Conservation (phyloP, 2,888 invertebrate species). For the Phanerotoma sp. region DNA sequence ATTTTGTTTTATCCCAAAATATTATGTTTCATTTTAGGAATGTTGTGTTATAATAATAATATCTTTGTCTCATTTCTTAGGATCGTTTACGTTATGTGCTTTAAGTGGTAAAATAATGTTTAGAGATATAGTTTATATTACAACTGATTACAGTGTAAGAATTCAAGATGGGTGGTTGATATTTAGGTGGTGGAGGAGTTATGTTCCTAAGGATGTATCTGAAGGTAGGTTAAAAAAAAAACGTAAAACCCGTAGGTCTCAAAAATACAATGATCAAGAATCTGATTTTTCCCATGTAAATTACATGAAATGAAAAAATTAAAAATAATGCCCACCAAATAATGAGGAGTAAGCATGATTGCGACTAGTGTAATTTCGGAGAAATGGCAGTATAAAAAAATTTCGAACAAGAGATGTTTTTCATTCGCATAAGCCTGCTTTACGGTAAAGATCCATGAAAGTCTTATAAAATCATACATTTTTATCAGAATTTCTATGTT, state of each 20-base stretch:
- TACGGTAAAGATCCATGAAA: too few relatives aligned
- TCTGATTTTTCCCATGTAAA: too few relatives aligned
- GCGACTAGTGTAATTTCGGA: too few relatives aligned
- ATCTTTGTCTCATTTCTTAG: constrained; percentile 59
- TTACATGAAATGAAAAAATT: too few relatives aligned
- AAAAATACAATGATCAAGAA: too few relatives aligned
- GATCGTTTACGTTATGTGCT: constrained; percentile 93
- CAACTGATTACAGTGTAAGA: constrained; percentile 88
- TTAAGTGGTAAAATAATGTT: constrained; percentile 99
- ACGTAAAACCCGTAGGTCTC: not conserved
- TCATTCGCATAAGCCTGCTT: too few relatives aligned
- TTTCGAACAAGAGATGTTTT: too few relatives aligned
- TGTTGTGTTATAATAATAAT: constrained; percentile 15
- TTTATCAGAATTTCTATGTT: too few relatives aligned
- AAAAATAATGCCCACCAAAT: too few relatives aligned
- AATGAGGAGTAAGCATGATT: too few relatives aligned
- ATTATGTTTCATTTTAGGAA: not conserved
- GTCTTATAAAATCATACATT: too few relatives aligned
- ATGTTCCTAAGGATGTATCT: constrained; percentile 91
- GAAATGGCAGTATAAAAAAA: too few relatives aligned
- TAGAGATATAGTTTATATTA: constrained; percentile 90
- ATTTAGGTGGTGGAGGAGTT: constrained; percentile 97
- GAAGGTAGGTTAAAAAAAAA: constrained; percentile 68
- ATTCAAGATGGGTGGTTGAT: constrained; percentile 97
- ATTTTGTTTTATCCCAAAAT: constrained; percentile 15